phyloP scores from a whole-genome alignment of 2,888 invertebrate genomes.

The Tribolium freemani region DNA sequence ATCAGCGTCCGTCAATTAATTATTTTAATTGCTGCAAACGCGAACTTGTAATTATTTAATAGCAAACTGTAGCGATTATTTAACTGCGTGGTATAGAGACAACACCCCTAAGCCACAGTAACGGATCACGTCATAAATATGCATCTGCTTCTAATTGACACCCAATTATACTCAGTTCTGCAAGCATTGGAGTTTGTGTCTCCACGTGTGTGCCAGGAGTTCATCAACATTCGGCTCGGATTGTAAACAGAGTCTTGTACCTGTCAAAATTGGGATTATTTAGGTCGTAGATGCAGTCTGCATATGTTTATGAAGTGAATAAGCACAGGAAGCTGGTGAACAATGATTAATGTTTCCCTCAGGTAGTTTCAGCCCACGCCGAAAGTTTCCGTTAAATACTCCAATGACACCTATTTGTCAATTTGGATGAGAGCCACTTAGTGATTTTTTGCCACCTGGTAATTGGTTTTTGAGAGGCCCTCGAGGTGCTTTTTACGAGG shows the following conservation, averaged over 20 bases:
- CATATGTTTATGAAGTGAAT: conserved; percentile 40
- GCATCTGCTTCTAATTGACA: conserved; percentile 29
- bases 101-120: conserved; percentile 32
- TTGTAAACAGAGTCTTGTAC: conserved; percentile 39
- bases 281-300: conserved; percentile 31
- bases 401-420: conserved; percentile 49
- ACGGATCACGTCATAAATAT: conserved; percentile 31
- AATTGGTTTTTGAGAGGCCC: no score
- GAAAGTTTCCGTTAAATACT: conserved; percentile 36
- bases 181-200: neutral
- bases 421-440: conserved; percentile 23
- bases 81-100: conserved; percentile 21
- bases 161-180: conserved; percentile 11
- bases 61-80: conserved; percentile 13
- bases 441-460: neutral
- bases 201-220: conserved; percentile 41
- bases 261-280: conserved; percentile 42
- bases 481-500: no score
- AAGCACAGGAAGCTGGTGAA: conserved; percentile 44
- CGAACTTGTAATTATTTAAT: conserved; percentile 21
- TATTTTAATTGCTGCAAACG: conserved; percentile 20
- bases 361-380: conserved; percentile 47
- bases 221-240: conserved; percentile 41
- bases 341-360: conserved; percentile 51
- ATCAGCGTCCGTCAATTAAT: conserved; percentile 16